Evolutionary conservation across 2,888 invertebrate species (phyloP), one percentile per base, ranked within the genome.

Genomic region (Dolichomitus sp.): DNA sequence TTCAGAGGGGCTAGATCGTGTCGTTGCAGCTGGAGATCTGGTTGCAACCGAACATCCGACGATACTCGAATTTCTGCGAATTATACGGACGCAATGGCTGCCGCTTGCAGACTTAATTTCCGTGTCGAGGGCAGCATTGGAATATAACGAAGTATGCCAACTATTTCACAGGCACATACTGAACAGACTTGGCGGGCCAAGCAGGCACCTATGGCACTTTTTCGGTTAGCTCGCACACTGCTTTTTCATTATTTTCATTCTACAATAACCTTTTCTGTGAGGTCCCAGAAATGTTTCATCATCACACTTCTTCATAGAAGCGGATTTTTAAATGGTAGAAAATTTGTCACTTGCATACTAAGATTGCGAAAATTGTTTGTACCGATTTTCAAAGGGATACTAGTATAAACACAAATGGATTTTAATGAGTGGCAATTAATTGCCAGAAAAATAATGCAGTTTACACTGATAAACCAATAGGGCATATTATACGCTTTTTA

Each of bases 21-120:
- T 66, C 0, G 48, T 9, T n/a, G 30, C 14, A 14, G 30, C 17
- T 50, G 66, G 9, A 0, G 66, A 50, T 66, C 33, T 7, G 2
- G 6, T 50, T 11, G 48, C 66, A 5, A 50, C 17, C 33, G 66
- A 66, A n/a, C 50, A 66, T 66, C 48, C 66, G 30, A 3, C 30
- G 3, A n/a, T 66, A 17, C 27, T 66, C 12, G n/a, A 33, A 30
- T 66, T 66, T 14, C 7, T 50, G 0, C 48, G n/a, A 2, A 27
- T 45, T 7, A 7, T 66, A 11, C 12, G 66, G 30, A 30, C 11
- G 2, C 48, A 66, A 45, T 66, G 66, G 66, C 14, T 66, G 33
- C 48, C 48, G 2, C 48, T 50, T 1, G 66, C 66, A 12, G 66
- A 48, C 2, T n/a, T 33, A 17, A 30, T 33, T n/a, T 66, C 66